Conservation (phyloP, 2,888 invertebrate genomes). For the Gortyna flavago region DNA sequence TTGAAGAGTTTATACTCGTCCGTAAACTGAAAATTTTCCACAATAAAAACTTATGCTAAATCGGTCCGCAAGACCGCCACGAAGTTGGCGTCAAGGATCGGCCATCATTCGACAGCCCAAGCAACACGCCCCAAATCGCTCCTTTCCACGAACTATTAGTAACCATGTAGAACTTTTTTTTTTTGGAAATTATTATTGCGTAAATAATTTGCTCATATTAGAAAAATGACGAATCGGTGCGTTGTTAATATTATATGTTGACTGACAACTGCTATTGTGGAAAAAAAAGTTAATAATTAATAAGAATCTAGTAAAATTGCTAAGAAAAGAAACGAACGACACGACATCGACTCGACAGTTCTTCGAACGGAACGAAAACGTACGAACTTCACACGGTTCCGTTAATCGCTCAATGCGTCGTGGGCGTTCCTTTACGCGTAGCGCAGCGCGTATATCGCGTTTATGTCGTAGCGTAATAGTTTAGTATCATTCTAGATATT, state of each 20-base stretch:
- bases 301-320: neutral
- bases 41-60: constrained; percentile 76
- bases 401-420: constrained; percentile 9
- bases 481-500: neutral
- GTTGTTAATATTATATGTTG: neutral
- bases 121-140: constrained; percentile 80
- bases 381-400: constrained; percentile 50
- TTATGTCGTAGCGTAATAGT: neutral
- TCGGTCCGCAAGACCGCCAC: constrained; percentile 80
- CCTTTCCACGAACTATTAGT: constrained; percentile 55
- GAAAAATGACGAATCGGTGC: neutral
- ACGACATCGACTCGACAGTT: neutral
- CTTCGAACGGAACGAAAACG: constrained; percentile 15
- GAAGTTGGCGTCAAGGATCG: constrained; percentile 83
- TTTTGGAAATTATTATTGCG: neutral
- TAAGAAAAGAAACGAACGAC: neutral
- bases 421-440: constrained; percentile 35
- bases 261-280: neutral
- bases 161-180: neutral
- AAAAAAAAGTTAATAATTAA: neutral
- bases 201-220: neutral
- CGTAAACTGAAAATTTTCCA: constrained; percentile 74
- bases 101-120: constrained; percentile 80
- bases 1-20: constrained; percentile 77
- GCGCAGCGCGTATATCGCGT: neutral